Conservation (phyloP, 2,797 vertebrate species). For the Chelmon rostratus region DNA sequence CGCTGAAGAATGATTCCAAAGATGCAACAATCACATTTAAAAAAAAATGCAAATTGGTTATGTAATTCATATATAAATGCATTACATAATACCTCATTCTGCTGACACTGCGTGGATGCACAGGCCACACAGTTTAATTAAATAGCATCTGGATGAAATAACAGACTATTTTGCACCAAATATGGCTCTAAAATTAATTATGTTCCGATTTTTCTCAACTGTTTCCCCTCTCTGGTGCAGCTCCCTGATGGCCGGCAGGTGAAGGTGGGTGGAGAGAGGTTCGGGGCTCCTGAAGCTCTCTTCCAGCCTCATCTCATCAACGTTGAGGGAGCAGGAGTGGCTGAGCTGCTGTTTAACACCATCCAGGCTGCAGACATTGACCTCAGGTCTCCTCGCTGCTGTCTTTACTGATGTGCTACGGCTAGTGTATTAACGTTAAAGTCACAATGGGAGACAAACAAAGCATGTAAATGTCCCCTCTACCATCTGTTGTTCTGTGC, state of each 20-base stretch:
- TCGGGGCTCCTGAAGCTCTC: conserved; percentile 89
- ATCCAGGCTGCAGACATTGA: conserved; percentile 91
- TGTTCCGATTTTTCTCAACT: background rate
- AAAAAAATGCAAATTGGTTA: background rate
- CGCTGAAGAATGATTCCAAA: background rate
- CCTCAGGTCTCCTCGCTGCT: conserved; percentile 75
- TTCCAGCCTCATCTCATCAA: conserved; percentile 91
- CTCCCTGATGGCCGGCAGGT: conserved; percentile 87
- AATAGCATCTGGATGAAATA: background rate
- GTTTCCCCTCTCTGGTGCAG: conserved; percentile 50
- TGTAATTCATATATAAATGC: background rate
- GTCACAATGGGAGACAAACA: background rate
- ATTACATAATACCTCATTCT: background rate
- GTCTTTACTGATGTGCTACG: background rate
- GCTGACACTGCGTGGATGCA: background rate
- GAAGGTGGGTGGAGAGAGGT: conserved; percentile 87
- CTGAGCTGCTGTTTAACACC: conserved; percentile 89
- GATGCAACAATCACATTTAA: background rate
- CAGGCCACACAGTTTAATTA: too few relatives aligned
- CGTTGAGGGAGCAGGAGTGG: conserved; percentile 87
- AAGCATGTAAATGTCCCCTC: background rate
- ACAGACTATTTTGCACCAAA: too few relatives aligned
- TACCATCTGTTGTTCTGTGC: conserved; percentile 10
- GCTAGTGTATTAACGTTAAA: conserved; percentile 8
- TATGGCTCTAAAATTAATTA: background rate